Evolutionary conservation across 1,140 invertebrate genomes (phyloP).

Genomic region (silkworm (Bombyx mori)): DNA sequence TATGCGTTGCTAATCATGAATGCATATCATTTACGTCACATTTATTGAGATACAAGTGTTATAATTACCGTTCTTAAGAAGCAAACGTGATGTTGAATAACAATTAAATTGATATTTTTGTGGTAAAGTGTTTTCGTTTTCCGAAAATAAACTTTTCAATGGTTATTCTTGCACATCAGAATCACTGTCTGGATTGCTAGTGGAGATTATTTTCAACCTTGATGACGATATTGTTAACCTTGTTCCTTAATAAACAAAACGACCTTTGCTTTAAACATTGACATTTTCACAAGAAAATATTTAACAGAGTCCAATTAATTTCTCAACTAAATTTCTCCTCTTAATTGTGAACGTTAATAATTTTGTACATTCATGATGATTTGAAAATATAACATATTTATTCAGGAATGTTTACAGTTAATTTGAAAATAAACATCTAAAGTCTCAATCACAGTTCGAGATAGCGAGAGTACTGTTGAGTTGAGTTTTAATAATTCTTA

Average conservation of each 20-base stretch:
- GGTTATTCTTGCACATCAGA: conserved; percentile 32
- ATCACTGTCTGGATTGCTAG: conserved; percentile 27
- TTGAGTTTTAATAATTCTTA: conserved; percentile 16
- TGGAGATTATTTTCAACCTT: conserved; percentile 52
- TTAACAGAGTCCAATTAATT: too few relatives aligned
- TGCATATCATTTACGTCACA: not conserved
- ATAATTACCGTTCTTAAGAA: not conserved
- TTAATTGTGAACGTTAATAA: too few relatives aligned
- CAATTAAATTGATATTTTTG: conserved; percentile 1
- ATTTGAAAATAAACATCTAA: too few relatives aligned
- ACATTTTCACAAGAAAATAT: too few relatives aligned
- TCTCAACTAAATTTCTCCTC: too few relatives aligned
- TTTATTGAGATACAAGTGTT: conserved; percentile 3
- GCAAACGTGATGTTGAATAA: conserved; percentile 2
- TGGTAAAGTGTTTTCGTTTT: conserved; percentile 17
- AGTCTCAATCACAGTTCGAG: too few relatives aligned
- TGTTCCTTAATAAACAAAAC: conserved; percentile 44
- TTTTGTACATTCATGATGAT: too few relatives aligned
- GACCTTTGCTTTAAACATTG: conserved; percentile 17
- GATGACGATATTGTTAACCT: conserved; percentile 64
- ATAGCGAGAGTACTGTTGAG: not conserved
- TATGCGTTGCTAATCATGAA: conserved; percentile 10
- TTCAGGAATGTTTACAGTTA: too few relatives aligned
- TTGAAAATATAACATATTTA: too few relatives aligned
- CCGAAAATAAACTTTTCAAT: conserved; percentile 8